A percentile compares a stretch with the other conserved stretches of the same genome.
These are phyloP conservation scores for Fissipunctia ypsillon DNA, from an alignment of 2,888 invertebrate genomes.

Conservation along the genomic window DNA sequence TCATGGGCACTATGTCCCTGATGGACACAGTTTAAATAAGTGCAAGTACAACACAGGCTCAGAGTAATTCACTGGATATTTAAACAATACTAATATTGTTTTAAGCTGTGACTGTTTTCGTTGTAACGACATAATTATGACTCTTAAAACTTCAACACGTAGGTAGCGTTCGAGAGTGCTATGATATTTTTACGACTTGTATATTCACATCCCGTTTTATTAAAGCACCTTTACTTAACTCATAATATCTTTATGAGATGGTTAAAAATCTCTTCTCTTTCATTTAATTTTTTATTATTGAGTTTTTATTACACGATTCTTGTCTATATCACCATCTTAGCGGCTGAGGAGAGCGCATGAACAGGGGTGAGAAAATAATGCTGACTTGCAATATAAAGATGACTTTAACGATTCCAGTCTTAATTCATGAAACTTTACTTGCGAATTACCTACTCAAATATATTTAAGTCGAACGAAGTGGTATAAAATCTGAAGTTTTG, in stretches of 20 bases:
- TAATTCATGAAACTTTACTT: constrained; percentile 56
- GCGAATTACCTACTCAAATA: constrained; percentile 12
- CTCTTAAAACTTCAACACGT: constrained; percentile 38
- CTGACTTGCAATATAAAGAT: constrained; percentile 67
- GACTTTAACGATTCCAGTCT: constrained; percentile 64
- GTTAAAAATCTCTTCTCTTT: constrained; percentile 78
- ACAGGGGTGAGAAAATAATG: constrained; percentile 64
- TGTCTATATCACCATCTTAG: constrained; percentile 68
- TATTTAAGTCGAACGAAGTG: constrained; percentile 25
- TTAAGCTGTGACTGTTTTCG: neutral
- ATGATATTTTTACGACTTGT: constrained; percentile 78
- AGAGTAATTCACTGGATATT: neutral
- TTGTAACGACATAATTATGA: constrained; percentile 20
- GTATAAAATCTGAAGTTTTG: neutral
- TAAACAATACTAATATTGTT: neutral
- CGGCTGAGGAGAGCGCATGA: constrained; percentile 62
- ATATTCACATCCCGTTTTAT: constrained; percentile 77
- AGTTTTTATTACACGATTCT: constrained; percentile 74
- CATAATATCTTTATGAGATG: constrained; percentile 77
- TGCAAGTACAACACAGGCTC: neutral
- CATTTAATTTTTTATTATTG: constrained; percentile 74
- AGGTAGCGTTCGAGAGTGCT: constrained; percentile 60
- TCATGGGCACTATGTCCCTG: neutral
- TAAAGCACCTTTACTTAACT: constrained; percentile 76
- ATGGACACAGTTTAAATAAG: neutral